Percentiles rank a stretch among this genome's conserved stretches.
These are phyloP conservation scores for Danaus chrysippus DNA, from an alignment of 2,888 invertebrate species.

Conservation along the genomic window DNA sequence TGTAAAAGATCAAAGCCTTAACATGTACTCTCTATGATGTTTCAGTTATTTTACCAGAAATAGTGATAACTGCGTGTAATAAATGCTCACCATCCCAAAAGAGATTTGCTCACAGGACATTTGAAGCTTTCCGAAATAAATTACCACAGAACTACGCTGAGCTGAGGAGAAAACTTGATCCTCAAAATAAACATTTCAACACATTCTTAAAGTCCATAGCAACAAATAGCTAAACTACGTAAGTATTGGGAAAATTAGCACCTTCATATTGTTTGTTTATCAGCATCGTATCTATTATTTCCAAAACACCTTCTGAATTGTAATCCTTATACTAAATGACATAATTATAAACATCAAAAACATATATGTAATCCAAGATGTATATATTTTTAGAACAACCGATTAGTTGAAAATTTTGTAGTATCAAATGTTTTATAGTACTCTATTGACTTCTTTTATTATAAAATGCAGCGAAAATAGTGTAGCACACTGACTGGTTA, in stretches of 20 bases:
- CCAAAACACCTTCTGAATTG: too few species aligned
- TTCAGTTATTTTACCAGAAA: constrained; percentile 49
- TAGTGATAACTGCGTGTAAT: constrained; percentile 50
- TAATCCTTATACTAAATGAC: too few species aligned
- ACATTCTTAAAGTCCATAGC: constrained; percentile 55
- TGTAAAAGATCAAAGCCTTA: background rate
- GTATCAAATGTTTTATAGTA: too few species aligned
- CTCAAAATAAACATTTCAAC: constrained; percentile 73
- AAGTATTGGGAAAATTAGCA: constrained; percentile 8
- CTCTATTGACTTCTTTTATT: too few species aligned
- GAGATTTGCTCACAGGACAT: constrained; percentile 77
- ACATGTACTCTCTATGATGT: background rate
- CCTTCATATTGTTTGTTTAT: background rate
- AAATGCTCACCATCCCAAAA: constrained; percentile 67
- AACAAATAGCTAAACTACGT: constrained; percentile 18
- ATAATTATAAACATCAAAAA: too few species aligned
- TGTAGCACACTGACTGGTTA: too few species aligned
- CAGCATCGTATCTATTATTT: background rate
- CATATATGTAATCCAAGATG: too few species aligned
- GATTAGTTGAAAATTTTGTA: too few species aligned
- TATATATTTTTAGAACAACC: too few species aligned
- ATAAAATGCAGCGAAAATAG: too few species aligned
- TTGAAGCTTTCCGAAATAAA: constrained; percentile 80
- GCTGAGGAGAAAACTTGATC: constrained; percentile 83
- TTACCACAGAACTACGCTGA: constrained; percentile 80